Conservation (phyloP, 2,888 invertebrate species). For the Xanthorhoe designata region DNA sequence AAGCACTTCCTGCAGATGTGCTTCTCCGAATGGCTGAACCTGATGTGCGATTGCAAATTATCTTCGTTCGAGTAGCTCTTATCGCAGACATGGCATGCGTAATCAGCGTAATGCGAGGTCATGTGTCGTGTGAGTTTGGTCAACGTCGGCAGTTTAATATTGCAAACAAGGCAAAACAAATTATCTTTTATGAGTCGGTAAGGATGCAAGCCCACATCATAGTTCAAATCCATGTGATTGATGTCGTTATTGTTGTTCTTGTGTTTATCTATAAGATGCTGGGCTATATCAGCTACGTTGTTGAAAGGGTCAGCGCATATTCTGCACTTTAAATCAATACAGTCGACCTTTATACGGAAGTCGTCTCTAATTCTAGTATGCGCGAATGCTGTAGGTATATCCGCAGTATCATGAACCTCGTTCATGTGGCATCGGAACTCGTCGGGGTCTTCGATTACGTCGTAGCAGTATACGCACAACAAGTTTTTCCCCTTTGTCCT, state of each 20-base stretch:
- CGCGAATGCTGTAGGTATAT: conserved; percentile 56
- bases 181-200: conserved; percentile 36
- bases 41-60: conserved; percentile 26
- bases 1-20: conserved; percentile 36
- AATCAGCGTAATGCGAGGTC: conserved; percentile 46
- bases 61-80: conserved; percentile 31
- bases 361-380: conserved; percentile 34
- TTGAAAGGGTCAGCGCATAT: conserved; percentile 56
- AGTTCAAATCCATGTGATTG: conserved; percentile 21
- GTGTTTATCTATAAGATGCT: conserved; percentile 57
- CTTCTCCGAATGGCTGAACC: conserved; percentile 31
- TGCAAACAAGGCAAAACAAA: conserved; percentile 34
- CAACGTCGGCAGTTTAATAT: conserved; percentile 32
- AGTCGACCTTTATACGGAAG: conserved; percentile 61
- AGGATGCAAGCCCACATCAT: conserved; percentile 36
- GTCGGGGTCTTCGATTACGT: conserved; percentile 64
- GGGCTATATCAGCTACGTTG: conserved; percentile 46
- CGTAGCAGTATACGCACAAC: conserved; percentile 77
- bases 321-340: conserved; percentile 63
- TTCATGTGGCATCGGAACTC: conserved; percentile 65
- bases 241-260: conserved; percentile 47
- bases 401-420: conserved; percentile 55
- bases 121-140: conserved; percentile 47
- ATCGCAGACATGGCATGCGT: conserved; percentile 47
- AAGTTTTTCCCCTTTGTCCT: conserved; percentile 69